Evolutionary conservation across 2,888 invertebrate genomes (phyloP), one percentile per base, ranked within the genome.

Genomic region (Allacma fusca): DNA sequence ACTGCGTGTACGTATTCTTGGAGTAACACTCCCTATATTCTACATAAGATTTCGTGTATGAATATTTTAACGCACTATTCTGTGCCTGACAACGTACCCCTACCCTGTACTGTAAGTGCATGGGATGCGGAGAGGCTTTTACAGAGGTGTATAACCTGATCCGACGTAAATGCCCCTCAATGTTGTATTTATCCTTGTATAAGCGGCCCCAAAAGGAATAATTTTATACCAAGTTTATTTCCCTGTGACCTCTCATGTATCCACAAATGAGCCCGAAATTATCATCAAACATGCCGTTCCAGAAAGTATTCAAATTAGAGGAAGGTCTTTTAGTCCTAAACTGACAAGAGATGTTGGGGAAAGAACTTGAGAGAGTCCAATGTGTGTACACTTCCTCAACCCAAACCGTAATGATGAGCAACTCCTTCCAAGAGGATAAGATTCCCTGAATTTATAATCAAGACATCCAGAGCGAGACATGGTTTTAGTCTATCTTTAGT

Each of bases 361-460:
- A 50, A 50, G 16, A 16, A 16, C 50, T n/a, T 13, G 2, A 50
- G 13, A 40, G 5, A 40, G 13, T 40, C 13, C 40, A 9, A 9
- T 40, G 40, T 40, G 5, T 9, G 40, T 13, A 5, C 19, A 50
- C n/a, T 34, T 34, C 34, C 50, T 50, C n/a, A 50, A 9, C 2
- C 50, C 4, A 50, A 50, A 19, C 2, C 2, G n/a, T n/a, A 13
- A 19, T 2, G 50, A 12, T 16, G 50, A n/a, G 2, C 50, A 2
- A 9, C 9, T 50, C 19, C 50, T 24, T n/a, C 24, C 26, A 7
- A 2, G 1, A 26, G 26, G 62, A 19, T 59, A 23, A n/a, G 59
- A 62, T 62, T 24, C n/a, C 62, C 16, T 62, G 62, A 23, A 62
- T 62, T 21, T 62, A 62, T 62, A 62, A 62, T 62, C 24, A 62